Base-by-base conservation (phyloP, 1,140 invertebrate genomes). In the Nomia melanderi region DNA sequence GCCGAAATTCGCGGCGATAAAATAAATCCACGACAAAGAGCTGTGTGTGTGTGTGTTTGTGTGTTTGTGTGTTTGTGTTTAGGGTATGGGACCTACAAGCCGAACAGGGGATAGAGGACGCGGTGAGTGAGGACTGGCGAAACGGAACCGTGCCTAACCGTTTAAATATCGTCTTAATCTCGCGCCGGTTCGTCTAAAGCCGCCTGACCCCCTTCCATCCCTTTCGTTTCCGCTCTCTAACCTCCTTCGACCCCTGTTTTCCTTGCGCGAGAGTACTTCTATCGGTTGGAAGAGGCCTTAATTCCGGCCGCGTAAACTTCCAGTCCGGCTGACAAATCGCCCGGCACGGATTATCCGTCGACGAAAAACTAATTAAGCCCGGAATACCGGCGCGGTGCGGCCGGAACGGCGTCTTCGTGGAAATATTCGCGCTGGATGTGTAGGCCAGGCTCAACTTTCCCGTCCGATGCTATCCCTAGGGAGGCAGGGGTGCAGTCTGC, bases 151-250 rank as follows among this genome's bases (percentile, higher is more conserved):
- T n/a, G 54, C 69, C 69, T 71, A 71, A 31, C 83, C 80, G 74
- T 83, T 85, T 85, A 85, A 86, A 83, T 86, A 86, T 83, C 81
- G 78, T 77, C 83, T 82, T 87, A 85, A 85, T 87, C 83, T 81
- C 53, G 54, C 67, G 50, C 72, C 79, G 29, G 56, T 33, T n/a
- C 20, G 29, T 71, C 67, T 70, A 81, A 81, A 84, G 78, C 77
- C 78, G 74, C 62, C 71, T 53, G 66, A 74, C 77, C 79, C 82
- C 77, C 78, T 73, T 77, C 56, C 17, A 50, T 27, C 36, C 4
- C 11, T 56, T 31, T 2, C 29, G 25, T 4, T 17, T n/a, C n/a
- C n/a, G n/a, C n/a, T n/a, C n/a, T n/a, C n/a, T n/a, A n/a, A n/a
- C n/a, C n/a, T n/a, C n/a, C n/a, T n/a, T n/a, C n/a, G n/a, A n/a